Percentiles rank a stretch among this genome's conserved stretches.
phyloP scores from a whole-genome alignment of 2,113 vertebrate genomes.

The Trogon surrucura region DNA sequence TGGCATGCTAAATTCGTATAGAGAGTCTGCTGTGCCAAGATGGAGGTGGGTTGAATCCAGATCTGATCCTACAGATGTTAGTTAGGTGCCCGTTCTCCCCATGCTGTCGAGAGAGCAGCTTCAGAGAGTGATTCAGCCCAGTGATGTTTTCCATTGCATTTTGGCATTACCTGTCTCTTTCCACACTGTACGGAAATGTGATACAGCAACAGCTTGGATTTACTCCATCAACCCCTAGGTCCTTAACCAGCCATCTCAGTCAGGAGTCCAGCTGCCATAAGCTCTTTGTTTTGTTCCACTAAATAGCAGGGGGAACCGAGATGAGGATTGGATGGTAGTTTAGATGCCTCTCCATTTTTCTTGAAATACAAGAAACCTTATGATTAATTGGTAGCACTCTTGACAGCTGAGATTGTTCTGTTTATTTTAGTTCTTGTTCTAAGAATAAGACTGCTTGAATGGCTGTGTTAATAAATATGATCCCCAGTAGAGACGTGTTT shows the following conservation, averaged over 20 bases:
- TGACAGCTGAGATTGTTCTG: neutral
- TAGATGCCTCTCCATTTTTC: neutral
- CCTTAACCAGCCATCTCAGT: neutral
- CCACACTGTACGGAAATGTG: neutral
- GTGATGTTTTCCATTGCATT: neutral
- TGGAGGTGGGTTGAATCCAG: constrained; percentile 9
- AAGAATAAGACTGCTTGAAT: constrained; percentile 31
- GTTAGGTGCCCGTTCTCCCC: neutral
- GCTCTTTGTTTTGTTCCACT: neutral
- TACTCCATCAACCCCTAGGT: neutral
- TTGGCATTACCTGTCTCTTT: neutral
- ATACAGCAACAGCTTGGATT: neutral
- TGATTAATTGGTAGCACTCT: neutral
- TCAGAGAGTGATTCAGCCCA: neutral
- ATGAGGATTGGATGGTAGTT: neutral
- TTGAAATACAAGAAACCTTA: neutral
- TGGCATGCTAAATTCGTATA: neutral
- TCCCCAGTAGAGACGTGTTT: constrained; percentile 26
- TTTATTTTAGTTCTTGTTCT: constrained; percentile 27
- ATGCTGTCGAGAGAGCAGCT: neutral
- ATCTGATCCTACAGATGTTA: constrained; percentile 6
- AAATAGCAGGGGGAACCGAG: neutral
- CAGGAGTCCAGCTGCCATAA: neutral
- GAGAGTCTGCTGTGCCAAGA: neutral
- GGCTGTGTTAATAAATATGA: constrained; percentile 22